Evolutionary conservation across 1,140 invertebrate genomes (phyloP), one percentile per base, ranked within the genome.

Genomic region (Nebria ingens): DNA sequence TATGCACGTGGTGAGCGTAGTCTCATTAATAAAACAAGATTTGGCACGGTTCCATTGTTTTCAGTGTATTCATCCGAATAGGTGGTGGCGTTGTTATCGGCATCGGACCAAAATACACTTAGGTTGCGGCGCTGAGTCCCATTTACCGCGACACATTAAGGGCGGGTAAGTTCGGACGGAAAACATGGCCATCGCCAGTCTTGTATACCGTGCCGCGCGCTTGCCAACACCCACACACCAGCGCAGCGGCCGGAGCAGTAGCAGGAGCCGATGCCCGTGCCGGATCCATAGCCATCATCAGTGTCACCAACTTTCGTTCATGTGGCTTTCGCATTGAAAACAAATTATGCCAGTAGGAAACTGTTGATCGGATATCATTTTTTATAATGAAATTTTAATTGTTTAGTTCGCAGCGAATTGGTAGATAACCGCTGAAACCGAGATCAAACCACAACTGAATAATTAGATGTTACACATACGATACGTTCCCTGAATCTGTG

Each of bases 21-120:
- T 17, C 3, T 45, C 40, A 45, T 45, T 45, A 45, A 45, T 45
- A 45, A 45, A 45, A 17, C 40, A 45, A 45, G 40, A 12, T 45
- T 45, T 45, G 40, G 40, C 40, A 45, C 9, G 40, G 40, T 45
- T 45, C 40, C 40, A 45, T 45, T 45, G 40, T 45, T 45, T 45
- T 45, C 40, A 17, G 17, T 45, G 40, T 45, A 45, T 9, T 45
- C 17, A 45, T 45, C 40, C 40, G 40, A 45, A 45, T 45, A 45
- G 40, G 40, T 45, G 40, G 40, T 45, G 17, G 40, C 40, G 40
- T 45, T 45, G 40, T 45, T 45, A 45, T 45, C 40, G 40, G 40
- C 40, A 17, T 17, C 17, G 40, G 40, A 45, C 40, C 17, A 9
- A 45, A 45, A 45, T 45, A 45, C 9, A 45, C 40, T 45, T 45